Base-by-base conservation (phyloP, 2,888 invertebrate species). In the Epirrhoe tristata region DNA sequence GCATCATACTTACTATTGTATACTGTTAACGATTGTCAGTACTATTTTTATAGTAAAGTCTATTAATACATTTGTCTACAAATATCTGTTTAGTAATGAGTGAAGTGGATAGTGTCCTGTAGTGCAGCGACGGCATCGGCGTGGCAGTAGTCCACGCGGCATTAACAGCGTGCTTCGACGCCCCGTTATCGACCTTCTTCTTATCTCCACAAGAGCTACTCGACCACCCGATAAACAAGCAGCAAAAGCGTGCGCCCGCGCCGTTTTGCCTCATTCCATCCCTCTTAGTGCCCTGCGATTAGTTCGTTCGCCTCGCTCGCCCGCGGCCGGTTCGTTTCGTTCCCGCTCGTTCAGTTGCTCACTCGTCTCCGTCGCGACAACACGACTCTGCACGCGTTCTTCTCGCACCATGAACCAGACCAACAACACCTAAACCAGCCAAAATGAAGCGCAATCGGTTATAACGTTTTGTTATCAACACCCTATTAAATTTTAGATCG, bases 391-490 rank as follows among this genome's bases (percentile, higher is more conserved):
- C 80, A 76, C 84, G 84, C 87, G 89, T 88, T 82, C 81, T 86
- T 78, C 82, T 86, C 90, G 86, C 90, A 88, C 81, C 85, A 93
- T 93, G 93, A 88, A 86, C 86, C 90, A 89, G 85, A 86, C 90
- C 88, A 92, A 91, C 89, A 91, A 92, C 91, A 92, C 92, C 90
- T 93, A 93, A 92, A 91, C 85, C 91, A 85, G 85, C 86, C 90
- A 93, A 91, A 89, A 93, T 93, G 93, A 92, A 93, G 93, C 93
- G 92, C 80, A 90, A 93, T 91, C 89, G 89, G 89, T 88, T 93
- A 93, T 93, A 93, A 93, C 93, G 86, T 92, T 88, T 89, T 81
- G 84, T 85, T 85, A 84, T 83, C 88, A 90, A 88, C 82, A 83
- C 84, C 81, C 86, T 83, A 64, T 68, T 90, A 87, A 88, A 88